phyloP scores from a whole-genome alignment of 2,888 invertebrate genomes.

The Melipona beecheii region DNA sequence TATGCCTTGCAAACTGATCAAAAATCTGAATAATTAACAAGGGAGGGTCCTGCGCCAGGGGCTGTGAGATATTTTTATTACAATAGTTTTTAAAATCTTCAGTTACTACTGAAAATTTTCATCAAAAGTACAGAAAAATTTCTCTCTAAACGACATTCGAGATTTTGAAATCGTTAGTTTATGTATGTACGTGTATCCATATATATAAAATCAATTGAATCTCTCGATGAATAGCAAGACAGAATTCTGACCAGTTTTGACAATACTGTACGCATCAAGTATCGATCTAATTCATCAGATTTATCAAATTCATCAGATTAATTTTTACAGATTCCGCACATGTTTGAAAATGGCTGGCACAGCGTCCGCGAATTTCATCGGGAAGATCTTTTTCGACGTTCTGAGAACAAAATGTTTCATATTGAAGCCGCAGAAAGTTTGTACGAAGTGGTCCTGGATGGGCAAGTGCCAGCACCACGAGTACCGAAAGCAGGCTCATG shows the following conservation, averaged over 20 bases:
- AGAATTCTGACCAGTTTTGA: neutral
- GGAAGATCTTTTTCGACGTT: constrained; percentile 97
- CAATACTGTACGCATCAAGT: neutral
- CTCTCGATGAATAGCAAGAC: neutral
- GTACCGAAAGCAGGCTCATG: constrained; percentile 89
- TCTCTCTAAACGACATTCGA: neutral
- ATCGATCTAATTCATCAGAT: constrained; percentile 13
- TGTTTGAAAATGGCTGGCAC: constrained; percentile 95
- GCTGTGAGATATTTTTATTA: no score
- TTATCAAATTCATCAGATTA: constrained; percentile 23
- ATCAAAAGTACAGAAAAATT: neutral
- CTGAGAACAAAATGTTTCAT: constrained; percentile 97
- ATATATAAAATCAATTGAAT: neutral
- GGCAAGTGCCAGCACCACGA: constrained; percentile 91
- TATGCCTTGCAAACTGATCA: neutral
- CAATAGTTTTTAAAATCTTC: neutral
- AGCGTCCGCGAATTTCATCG: constrained; percentile 94
- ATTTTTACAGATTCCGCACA: constrained; percentile 92
- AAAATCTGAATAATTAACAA: neutral
- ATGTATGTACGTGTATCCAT: neutral
- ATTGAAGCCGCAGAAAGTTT: constrained; percentile 91
- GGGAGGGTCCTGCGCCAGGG: neutral
- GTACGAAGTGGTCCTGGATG: constrained; percentile 92
- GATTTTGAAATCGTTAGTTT: neutral
- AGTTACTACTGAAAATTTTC: neutral